Conservation (phyloP, 2,797 vertebrate species). For the Esox masquinongy region DNA sequence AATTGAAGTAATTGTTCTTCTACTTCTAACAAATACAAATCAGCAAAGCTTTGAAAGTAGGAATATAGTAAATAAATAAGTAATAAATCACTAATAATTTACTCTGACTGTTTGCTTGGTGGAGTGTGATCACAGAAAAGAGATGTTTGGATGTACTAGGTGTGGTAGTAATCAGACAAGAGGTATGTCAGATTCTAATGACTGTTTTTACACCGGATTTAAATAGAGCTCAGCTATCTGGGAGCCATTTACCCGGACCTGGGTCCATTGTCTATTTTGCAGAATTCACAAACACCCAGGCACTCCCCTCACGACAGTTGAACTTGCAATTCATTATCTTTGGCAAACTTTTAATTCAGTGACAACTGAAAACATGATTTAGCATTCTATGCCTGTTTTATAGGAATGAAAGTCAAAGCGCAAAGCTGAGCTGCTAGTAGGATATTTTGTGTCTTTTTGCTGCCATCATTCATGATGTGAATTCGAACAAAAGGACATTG, state of each 20-base stretch:
- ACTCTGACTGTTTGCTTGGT: not conserved
- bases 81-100: not conserved
- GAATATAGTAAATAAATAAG: too few relatives aligned
- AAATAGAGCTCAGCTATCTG: not conserved
- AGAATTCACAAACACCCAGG: not conserved
- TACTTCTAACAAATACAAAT: too few relatives aligned
- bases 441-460: slow-evolving; percentile 6
- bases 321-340: not conserved
- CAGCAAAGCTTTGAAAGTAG: too few relatives aligned
- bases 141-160: not conserved
- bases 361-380: not conserved
- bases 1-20: too few relatives aligned
- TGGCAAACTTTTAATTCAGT: not conserved
- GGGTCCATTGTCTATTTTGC: not conserved
- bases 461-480: not conserved
- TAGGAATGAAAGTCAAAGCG: not conserved
- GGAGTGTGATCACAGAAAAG: not conserved
- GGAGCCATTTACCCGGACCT: not conserved
- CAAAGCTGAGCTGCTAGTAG: not conserved
- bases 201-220: not conserved
- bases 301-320: not conserved
- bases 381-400: not conserved
- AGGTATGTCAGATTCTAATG: not conserved
- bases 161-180: not conserved
- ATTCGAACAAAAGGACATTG: not conserved